Percentiles rank a stretch among this genome's conserved stretches.
These are phyloP conservation scores for Urocyon cinereoargenteus DNA, from an alignment of 2,797 vertebrate species.

Conservation along the genomic window DNA sequence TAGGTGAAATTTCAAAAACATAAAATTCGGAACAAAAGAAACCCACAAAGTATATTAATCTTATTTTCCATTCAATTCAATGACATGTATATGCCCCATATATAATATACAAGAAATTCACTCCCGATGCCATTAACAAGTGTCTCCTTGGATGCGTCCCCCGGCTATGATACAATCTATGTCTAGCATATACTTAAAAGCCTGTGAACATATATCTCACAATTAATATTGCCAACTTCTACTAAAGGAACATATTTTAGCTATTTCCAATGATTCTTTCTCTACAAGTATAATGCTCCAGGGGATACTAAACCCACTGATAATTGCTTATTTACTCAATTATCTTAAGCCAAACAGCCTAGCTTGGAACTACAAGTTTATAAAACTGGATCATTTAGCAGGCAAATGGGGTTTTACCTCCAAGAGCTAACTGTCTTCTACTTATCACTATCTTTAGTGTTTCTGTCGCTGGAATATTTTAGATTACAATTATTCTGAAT, in stretches of 20 bases:
- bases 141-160: background rate
- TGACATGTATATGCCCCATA: background rate
- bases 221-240: constrained; percentile 16
- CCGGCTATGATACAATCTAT: background rate
- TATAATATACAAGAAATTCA: background rate
- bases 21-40: background rate
- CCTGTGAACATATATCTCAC: background rate
- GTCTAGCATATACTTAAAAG: background rate
- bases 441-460: background rate
- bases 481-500: background rate
- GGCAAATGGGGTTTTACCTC: background rate
- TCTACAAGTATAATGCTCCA: constrained; percentile 45
- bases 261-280: constrained; percentile 43
- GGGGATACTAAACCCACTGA: background rate
- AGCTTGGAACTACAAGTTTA: background rate
- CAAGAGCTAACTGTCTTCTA: background rate
- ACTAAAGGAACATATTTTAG: background rate
- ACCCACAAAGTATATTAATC: background rate
- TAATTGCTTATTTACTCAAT: constrained; percentile 55
- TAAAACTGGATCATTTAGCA: background rate
- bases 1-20: background rate
- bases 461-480: constrained; percentile 39
- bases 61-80: background rate
- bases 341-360: background rate
- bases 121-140: background rate